These are phyloP conservation scores for Bungarus multicinctus DNA, from an alignment of 2,113 vertebrate genomes.

Conservation along the genomic window DNA sequence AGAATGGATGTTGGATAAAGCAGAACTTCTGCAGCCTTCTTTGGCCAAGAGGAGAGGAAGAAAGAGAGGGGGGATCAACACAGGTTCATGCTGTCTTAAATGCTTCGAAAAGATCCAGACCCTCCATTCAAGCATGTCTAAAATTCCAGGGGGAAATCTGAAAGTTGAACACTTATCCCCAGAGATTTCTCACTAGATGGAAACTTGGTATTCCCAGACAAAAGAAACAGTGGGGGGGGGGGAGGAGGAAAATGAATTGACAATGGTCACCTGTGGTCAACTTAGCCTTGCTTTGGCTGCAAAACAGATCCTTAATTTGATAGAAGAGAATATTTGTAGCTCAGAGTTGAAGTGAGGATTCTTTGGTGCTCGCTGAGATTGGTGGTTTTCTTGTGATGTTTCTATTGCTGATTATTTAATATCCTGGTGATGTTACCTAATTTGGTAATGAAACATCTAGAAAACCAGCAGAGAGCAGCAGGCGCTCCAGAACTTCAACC, in stretches of 20 bases:
- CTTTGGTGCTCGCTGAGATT: no score
- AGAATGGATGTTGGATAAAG: not conserved
- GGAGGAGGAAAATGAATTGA: not conserved
- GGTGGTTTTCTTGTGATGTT: no score
- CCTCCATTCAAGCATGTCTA: not conserved
- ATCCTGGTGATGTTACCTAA: no score
- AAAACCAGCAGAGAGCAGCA: no score
- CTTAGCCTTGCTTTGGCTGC: not conserved
- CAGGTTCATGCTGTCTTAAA: not conserved
- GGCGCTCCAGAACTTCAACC: no score
- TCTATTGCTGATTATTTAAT: no score
- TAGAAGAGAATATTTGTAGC: no score
- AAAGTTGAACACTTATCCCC: not conserved
- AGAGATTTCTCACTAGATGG: not conserved
- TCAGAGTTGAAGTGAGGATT: no score
- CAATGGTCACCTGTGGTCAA: not conserved
- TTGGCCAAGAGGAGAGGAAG: not conserved
- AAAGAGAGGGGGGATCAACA: not conserved
- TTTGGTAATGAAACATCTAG: no score
- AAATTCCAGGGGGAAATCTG: not conserved
- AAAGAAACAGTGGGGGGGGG: not conserved
- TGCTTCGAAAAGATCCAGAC: not conserved
- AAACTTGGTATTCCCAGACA: not conserved
- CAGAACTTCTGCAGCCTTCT: not conserved
- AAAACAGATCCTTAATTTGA: not conserved